phyloP scores from a whole-genome alignment of 2,113 vertebrate genomes.

The Turnix velox region DNA sequence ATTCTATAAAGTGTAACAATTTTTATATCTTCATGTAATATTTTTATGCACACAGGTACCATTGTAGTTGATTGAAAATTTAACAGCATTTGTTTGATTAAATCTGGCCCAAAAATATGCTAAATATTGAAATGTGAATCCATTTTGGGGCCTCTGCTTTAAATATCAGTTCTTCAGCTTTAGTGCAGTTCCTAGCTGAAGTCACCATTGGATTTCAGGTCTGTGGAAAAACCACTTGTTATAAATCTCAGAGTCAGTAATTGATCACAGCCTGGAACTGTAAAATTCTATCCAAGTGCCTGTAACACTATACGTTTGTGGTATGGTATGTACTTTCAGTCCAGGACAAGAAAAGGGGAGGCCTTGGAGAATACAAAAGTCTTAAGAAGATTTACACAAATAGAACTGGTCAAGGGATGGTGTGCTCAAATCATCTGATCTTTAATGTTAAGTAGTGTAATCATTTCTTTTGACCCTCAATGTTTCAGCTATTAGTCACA shows the following conservation, averaged over 20 bases:
- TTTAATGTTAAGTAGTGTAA: slow-evolving; percentile 46
- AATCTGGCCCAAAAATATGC: neutral
- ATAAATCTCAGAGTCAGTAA: slow-evolving; percentile 25
- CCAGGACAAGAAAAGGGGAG: slow-evolving; percentile 56
- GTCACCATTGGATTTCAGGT: neutral
- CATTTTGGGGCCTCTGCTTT: neutral
- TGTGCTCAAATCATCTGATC: neutral
- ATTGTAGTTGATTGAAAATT: neutral
- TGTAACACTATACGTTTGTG: slow-evolving; percentile 59
- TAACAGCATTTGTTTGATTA: neutral
- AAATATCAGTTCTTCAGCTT: neutral
- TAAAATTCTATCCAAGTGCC: slow-evolving; percentile 4
- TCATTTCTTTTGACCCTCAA: slow-evolving; percentile 2
- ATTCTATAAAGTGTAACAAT: too few relatives aligned
- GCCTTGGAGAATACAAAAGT: slow-evolving; percentile 65
- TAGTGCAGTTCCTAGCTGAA: neutral
- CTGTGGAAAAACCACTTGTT: neutral
- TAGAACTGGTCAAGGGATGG: slow-evolving; percentile 56
- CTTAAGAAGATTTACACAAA: slow-evolving; percentile 49
- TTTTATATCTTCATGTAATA: neutral
- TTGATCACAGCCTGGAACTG: slow-evolving; percentile 23
- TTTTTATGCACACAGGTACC: neutral
- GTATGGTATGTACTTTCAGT: slow-evolving; percentile 62
- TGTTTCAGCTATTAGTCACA: neutral
- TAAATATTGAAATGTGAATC: neutral